Base-by-base conservation (phyloP, 2,113 vertebrate genomes). In the Callithrix jacchus region DNA sequence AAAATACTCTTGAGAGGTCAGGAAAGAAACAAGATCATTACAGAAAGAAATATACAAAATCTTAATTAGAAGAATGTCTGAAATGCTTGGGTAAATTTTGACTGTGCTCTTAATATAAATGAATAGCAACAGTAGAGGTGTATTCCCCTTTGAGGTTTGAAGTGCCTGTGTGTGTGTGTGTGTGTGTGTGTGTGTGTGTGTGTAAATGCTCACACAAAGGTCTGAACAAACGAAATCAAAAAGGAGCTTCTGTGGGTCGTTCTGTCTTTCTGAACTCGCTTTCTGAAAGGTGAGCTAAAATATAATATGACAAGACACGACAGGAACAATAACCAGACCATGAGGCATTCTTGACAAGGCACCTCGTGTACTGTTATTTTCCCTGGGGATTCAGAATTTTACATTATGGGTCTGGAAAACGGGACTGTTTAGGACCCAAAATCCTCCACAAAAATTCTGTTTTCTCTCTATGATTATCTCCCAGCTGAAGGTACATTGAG, bases 101-200 rank as follows among this genome's bases (percentile, higher is more conserved):
- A 81, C 88, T 95, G n/a, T 94, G n/a, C 58, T 56, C 77, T 96
- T 93, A 95, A 93, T 97, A 96, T 86, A 93, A 98, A 98, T 98
- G 95, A 97, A 98, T 97, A 97, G 92, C 47, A 91, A 98, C 89
- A 49, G 85, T 90, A 66, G 61, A 96, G 89, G 68, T 84, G 14
- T 83, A n/a, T 66, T 96, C 30, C 45, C n/a, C 20, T 94, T 76
- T 56, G 61, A 27, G 35, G 20, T 97, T 98, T 83, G 87, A 88
- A 96, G 73, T 3, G 6, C 52, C 5, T 5, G 0, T 61, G 74
- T 71, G 85, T 45, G 5, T 32, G 49, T 64, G 86, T 30, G 27
- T 66, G n/a, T 66, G 52, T 84, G 56, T 97, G 96, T 92, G 96
- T 96, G 40, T 95, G 61, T 89, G 35, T 95, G 49, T 96, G 23